Base-by-base conservation (phyloP, 2,113 vertebrate species). In the Bos taurus region DNA sequence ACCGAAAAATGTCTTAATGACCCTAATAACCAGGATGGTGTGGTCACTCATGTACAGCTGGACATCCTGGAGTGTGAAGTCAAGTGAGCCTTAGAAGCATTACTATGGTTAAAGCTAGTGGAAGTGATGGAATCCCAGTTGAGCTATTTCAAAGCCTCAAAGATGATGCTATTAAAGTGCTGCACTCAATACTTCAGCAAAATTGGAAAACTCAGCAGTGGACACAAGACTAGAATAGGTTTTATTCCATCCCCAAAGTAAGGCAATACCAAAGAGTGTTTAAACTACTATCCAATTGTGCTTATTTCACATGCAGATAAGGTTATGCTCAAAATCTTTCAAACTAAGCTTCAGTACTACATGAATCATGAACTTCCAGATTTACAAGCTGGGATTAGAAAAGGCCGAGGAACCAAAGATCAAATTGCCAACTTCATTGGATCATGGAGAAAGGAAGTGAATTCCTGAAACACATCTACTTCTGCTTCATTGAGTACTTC, bases 1-100 rank as follows among this genome's bases (percentile, higher is more conserved):
- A 43, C 21, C 71, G 26, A 77, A 26, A 77, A 77, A 77, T 25
- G 71, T 25, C 36, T 25, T 77, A 77, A 43, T 77, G 21, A 43
- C 12, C 36, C 12, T 40, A 43, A 77, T 77, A 26, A 43, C 36
- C 40, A 77, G 21, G 36, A 14, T 77, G 36, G 21, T 43, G 36
- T 77, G 36, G 71, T 43, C 71, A 77, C 36, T 43, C 36, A 77
- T 1, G 0, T 43, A 26, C 2, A 77, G 71, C 12, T 0, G 0
- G 36, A 25, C 36, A 77, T 43, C 71, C 36, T 43, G 23, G 23
- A 43, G 36, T 7, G 36, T 77, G 71, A 26, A 43, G 71, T 74
- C 71, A 43, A 74, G 36, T 43, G 23, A 43, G 71, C 71, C 71
- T 26, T 40, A 77, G 36, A 77, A 77, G 40, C 3, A 25, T 77